These are phyloP conservation scores for Ginglymostoma cirratum DNA, from an alignment of 2,113 vertebrate species.

Conservation along the genomic window DNA sequence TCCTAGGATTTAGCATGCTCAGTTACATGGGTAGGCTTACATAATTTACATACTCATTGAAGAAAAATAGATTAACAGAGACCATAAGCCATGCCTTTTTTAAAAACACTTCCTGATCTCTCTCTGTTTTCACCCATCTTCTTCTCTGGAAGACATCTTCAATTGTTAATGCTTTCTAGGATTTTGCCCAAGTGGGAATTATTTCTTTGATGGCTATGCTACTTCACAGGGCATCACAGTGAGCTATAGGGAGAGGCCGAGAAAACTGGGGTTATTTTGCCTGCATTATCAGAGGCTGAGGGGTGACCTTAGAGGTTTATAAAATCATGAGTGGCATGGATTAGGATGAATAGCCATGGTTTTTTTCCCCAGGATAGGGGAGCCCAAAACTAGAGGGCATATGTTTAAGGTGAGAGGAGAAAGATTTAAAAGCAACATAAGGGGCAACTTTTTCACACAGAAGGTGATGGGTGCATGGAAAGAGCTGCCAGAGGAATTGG, in stretches of 20 bases:
- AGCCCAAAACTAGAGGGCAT: no score
- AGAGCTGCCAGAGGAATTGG: no score
- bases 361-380: no score
- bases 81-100: not conserved
- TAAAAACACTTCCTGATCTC: not conserved
- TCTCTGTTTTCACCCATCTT: not conserved
- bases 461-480: no score
- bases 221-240: not conserved
- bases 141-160: not conserved
- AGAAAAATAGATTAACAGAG: not conserved
- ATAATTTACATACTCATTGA: not conserved
- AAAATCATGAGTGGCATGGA: no score
- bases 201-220: not conserved
- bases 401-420: no score
- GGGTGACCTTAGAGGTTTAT: no score
- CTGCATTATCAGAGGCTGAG: no score
- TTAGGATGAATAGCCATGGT: no score
- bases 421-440: no score
- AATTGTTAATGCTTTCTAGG: not conserved
- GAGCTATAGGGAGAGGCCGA: not conserved
- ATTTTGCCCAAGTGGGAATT: not conserved
- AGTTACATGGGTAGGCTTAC: not conserved
- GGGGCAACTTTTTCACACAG: no score
- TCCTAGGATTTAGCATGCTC: not conserved
- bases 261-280: no score